Evolutionary conservation across 37 sponge, comb jelly and placozoan species (phyloP), one percentile per base, ranked within the genome.

Genomic region (Chondrilla cf. caribensis): DNA sequence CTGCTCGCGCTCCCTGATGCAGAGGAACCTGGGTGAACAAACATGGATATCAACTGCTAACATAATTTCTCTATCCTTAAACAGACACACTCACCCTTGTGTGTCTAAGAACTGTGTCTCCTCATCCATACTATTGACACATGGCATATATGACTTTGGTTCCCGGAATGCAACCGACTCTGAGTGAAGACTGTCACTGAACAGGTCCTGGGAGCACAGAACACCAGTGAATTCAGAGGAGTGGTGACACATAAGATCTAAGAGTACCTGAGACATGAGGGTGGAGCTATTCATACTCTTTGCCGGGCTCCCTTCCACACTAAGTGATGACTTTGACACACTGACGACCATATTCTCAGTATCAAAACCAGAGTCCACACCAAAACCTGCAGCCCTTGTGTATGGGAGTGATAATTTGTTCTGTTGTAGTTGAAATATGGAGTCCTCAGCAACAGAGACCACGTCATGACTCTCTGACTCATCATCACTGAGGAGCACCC

Each of bases 61-160:
- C 39, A 31, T 4, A 28, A 35, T 22, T 8, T 2, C 66, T 15
- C 24, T 28, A 6, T 43, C 0, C 5, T 9, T 18, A 3, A 37
- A 37, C 4, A 11, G 25, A 42, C 21, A 36, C 25, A 24, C 84
- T 51, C 54, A 93, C 93, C 93, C 93, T 18, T 93, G 66, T 6
- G 84, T 80, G 73, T 93, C 93, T 51, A 93, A 78, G 59, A 89
- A 84, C 79, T 86, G 93, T 47, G 93, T 87, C 70, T 86, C 87
- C 33, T 86, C 89, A 40, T 86, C 87, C 2, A 77, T 11, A 24
- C 25, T 22, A 22, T 18, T 19, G 21, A 24, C 76, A 36, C 19
- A 39, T 22, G 40, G 9, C 22, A 21, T 5, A 29, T 18, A 29
- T 35, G 39, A 29, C 39, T 22, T 37, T 24, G 24, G 24, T 18